Percentiles rank a stretch among this genome's conserved stretches.
Conservation (phyloP, 2,888 invertebrate genomes). For the Drosophila meridiana region DNA sequence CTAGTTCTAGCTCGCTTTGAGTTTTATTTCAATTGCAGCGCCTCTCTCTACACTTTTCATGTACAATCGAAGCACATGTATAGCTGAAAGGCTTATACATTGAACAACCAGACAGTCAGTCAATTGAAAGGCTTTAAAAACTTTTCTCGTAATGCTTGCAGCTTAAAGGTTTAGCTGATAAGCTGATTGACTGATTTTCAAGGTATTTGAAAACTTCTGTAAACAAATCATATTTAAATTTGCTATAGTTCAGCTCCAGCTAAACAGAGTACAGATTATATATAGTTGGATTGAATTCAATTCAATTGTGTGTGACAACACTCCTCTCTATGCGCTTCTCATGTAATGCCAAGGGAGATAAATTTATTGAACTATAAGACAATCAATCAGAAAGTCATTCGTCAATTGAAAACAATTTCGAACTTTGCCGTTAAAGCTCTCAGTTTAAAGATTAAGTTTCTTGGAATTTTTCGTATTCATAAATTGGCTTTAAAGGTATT, state of each 20-base stretch:
- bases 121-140: not conserved
- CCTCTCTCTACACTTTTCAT: not conserved
- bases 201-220: not conserved
- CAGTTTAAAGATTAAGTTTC: not conserved
- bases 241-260: no score
- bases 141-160: not conserved
- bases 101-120: not conserved
- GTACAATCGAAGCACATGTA: not conserved
- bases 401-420: not conserved
- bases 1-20: not conserved
- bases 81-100: not conserved
- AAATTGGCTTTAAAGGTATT: conserved; percentile 4
- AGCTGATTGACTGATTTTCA: not conserved
- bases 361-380: not conserved
- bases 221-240: not conserved
- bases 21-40: not conserved
- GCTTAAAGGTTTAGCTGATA: not conserved
- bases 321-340: not conserved
- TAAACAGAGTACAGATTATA: no score
- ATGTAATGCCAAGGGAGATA: not conserved
- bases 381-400: not conserved
- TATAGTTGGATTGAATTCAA: no score
- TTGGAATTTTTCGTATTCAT: not conserved
- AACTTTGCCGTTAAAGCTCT: not conserved
- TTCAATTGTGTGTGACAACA: not conserved